phyloP scores from a whole-genome alignment of 2,113 vertebrate species.

The Typhlomys cinereus region DNA sequence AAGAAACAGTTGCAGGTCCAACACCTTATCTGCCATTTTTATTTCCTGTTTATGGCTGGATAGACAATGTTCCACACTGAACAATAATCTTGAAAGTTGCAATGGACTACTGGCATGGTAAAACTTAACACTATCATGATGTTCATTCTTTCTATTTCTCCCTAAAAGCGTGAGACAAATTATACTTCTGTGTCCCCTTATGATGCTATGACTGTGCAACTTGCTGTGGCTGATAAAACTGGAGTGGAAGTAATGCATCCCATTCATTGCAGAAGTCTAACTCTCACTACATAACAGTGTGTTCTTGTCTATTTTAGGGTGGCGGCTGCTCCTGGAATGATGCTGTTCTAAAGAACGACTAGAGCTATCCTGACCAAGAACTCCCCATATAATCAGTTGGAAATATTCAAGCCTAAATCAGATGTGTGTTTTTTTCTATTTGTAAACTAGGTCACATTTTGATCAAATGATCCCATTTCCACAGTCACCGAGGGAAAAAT shows the following conservation, averaged over 20 bases:
- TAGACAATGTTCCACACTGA: background rate
- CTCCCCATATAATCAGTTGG: background rate
- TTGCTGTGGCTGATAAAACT: background rate
- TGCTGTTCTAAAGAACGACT: background rate
- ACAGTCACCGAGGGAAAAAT: background rate
- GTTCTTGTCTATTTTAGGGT: too few relatives aligned
- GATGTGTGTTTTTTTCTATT: background rate
- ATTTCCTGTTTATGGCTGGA: background rate
- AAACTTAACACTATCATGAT: background rate
- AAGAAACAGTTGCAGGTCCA: background rate
- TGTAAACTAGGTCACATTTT: conserved; percentile 26
- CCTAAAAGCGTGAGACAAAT: background rate
- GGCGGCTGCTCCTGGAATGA: too few relatives aligned
- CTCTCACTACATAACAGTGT: fast-evolving
- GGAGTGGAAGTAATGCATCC: background rate
- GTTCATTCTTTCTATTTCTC: background rate
- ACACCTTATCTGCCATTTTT: background rate
- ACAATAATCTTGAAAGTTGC: background rate
- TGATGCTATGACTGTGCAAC: background rate
- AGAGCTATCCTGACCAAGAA: background rate
- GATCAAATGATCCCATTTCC: background rate
- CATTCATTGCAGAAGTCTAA: background rate
- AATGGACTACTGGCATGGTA: background rate
- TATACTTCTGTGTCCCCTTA: background rate
- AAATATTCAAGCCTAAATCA: background rate